phyloP scores from a whole-genome alignment of 2,888 invertebrate species.

The Oligia strigilis region DNA sequence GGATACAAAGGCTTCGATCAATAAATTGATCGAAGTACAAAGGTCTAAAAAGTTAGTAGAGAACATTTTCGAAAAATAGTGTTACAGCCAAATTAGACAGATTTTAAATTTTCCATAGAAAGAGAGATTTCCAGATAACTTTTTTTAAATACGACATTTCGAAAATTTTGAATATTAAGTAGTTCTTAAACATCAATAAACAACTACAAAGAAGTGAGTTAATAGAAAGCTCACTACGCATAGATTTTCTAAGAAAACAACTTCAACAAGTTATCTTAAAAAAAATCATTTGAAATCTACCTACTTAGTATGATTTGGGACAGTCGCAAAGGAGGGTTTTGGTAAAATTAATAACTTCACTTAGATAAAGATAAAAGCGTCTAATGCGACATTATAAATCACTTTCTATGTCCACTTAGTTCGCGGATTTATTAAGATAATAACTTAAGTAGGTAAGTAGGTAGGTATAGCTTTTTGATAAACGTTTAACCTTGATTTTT shows the following conservation, averaged over 20 bases:
- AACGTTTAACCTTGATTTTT: neutral
- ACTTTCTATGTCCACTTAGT: constrained; percentile 58
- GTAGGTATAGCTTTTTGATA: constrained; percentile 6
- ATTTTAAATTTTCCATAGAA: no score
- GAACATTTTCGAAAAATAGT: no score
- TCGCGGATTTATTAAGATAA: neutral
- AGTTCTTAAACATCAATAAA: neutral
- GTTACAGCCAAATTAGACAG: no score
- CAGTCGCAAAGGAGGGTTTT: constrained; percentile 5
- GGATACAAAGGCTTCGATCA: no score
- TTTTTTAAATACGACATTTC: no score
- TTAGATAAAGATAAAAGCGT: constrained; percentile 55
- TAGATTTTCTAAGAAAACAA: constrained; percentile 25
- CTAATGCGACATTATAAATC: constrained; percentile 58
- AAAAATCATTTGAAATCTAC: constrained; percentile 31
- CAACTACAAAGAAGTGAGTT: neutral
- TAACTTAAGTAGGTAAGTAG: neutral
- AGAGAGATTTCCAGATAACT: no score
- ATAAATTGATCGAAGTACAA: no score
- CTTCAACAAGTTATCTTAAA: constrained; percentile 20
- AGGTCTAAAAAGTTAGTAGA: no score
- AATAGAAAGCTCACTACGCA: neutral
- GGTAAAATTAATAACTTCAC: constrained; percentile 55
- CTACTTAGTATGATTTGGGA: neutral
- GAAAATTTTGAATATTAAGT: no score